Percentiles rank a stretch among this genome's conserved stretches.
Conservation (phyloP, 2,797 vertebrate species). For the Sebastolobus alascanus region DNA sequence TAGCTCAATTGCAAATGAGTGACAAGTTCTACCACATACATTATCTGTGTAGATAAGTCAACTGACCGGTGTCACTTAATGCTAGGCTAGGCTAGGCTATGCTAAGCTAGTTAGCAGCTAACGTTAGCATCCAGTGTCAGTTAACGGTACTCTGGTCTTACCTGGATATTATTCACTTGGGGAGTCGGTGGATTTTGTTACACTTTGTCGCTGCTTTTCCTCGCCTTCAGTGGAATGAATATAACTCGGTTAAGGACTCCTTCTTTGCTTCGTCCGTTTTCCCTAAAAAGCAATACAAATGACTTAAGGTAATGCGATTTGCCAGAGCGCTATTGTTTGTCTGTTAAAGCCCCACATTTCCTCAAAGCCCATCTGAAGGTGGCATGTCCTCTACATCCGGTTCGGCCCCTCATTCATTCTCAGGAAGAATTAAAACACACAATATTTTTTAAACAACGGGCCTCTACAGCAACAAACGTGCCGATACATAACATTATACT, state of each 20-base stretch:
- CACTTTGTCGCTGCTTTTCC: slow-evolving; percentile 1
- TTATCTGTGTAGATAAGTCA: neutral
- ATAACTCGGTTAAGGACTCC: neutral
- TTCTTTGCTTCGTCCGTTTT: neutral
- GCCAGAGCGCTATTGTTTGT: slow-evolving; percentile 75
- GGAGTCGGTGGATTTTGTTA: slow-evolving; percentile 5
- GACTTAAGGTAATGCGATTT: slow-evolving; percentile 50
- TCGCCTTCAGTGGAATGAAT: neutral
- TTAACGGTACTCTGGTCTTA: slow-evolving; percentile 48
- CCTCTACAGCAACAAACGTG: neutral
- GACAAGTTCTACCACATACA: neutral
- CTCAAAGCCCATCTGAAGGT: slow-evolving; percentile 69
- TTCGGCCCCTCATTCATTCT: slow-evolving; percentile 52
- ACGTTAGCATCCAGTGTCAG: slow-evolving; percentile 42
- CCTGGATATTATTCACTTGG: slow-evolving; percentile 59
- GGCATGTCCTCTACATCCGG: slow-evolving; percentile 71
- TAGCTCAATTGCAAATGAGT: neutral
- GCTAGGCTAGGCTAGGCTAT: neutral
- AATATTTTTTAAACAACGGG: neutral
- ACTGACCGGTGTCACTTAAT: neutral
- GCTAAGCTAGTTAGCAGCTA: slow-evolving; percentile 64
- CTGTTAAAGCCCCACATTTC: slow-evolving; percentile 73
- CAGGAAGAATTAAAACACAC: slow-evolving; percentile 8
- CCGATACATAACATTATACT: neutral
- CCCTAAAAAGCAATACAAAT: slow-evolving; percentile 28